Evolutionary conservation across 1,140 invertebrate species (phyloP), one percentile per base, ranked within the genome.

Genomic region (Macrostomum lignano): DNA sequence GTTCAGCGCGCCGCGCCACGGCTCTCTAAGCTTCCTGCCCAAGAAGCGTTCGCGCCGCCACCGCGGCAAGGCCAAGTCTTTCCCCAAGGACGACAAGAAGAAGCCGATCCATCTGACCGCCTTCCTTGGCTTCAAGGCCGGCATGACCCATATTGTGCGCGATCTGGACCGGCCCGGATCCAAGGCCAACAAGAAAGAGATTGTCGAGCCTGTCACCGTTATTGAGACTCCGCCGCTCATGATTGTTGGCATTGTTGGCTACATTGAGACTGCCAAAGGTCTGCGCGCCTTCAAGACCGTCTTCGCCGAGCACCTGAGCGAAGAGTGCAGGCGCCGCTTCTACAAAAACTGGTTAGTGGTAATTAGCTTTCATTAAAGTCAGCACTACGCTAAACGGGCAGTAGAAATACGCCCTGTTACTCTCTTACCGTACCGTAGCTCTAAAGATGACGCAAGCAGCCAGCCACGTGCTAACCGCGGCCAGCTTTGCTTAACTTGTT

Each of bases 261-360:
- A 98, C 61, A 91, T 96, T 44, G 79, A 93, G 52, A 98, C 91
- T 37, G 88, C 91, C 20, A 75, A 76, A 61, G 91, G 91, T 47
- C 64, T 93, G 31, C 67, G 82, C 40, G 73, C 77, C 36, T 67
- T 96, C 37, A 78, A 82, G 39, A 88, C 86, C 32, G 72, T 98
- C 19, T 98, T 79, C 73, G 86, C 91, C 35, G 84, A 96, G 58
- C 91, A 98, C 67, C 65, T 98, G 45, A 77, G 76, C 24, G 91
- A 98, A 62, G 91, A 96, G 51, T 94, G 82, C 56, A 70, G 76
- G 44, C 72, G 91, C 52, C 68, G 91, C 44, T 94, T 96, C 66
- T 98, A 98, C 66, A 98, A 94, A 67, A 96, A 98, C 63, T 98
- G 91, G 91, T n/a, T n/a, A n/a, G n/a, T n/a, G n/a, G n/a, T n/a